Conservation (phyloP, 2,113 vertebrate genomes). For the Hystrix brachyura region DNA sequence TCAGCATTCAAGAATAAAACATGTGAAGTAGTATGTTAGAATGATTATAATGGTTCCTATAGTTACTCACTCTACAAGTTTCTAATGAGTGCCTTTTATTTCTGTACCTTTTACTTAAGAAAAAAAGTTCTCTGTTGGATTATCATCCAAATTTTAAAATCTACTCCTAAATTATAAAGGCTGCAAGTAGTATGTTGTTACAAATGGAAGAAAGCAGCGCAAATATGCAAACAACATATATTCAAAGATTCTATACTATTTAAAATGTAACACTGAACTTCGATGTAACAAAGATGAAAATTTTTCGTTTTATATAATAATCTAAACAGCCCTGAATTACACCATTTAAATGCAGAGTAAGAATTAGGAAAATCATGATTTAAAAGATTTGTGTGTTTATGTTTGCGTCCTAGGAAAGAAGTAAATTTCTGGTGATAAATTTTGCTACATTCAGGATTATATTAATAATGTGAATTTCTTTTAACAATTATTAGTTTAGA, state of each 20-base stretch:
- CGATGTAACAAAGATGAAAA: conserved; percentile 6
- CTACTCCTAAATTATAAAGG: conserved; percentile 39
- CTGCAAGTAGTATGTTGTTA: conserved; percentile 7
- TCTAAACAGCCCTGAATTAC: conserved; percentile 8
- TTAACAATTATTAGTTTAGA: conserved; percentile 80
- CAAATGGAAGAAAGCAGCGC: conserved; percentile 28
- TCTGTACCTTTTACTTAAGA: background rate
- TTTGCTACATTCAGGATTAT: conserved; percentile 42
- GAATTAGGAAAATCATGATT: conserved; percentile 28
- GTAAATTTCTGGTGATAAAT: conserved; percentile 12
- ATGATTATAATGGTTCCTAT: background rate
- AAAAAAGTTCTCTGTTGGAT: background rate
- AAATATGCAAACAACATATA: conserved; percentile 3
- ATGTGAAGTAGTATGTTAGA: background rate
- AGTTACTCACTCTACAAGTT: conserved; percentile 26
- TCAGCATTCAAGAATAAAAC: conserved; percentile 32
- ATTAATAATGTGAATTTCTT: conserved; percentile 72
- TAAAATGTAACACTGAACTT: background rate
- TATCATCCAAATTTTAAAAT: conserved; percentile 60
- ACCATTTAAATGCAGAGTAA: conserved; percentile 48
- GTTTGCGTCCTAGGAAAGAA: background rate
- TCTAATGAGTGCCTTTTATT: conserved; percentile 17
- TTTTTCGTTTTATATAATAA: conserved; percentile 40
- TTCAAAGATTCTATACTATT: conserved; percentile 12
- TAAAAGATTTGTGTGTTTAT: background rate